Conservation (phyloP, 2,797 vertebrate genomes). For the Sternotherus odoratus region DNA sequence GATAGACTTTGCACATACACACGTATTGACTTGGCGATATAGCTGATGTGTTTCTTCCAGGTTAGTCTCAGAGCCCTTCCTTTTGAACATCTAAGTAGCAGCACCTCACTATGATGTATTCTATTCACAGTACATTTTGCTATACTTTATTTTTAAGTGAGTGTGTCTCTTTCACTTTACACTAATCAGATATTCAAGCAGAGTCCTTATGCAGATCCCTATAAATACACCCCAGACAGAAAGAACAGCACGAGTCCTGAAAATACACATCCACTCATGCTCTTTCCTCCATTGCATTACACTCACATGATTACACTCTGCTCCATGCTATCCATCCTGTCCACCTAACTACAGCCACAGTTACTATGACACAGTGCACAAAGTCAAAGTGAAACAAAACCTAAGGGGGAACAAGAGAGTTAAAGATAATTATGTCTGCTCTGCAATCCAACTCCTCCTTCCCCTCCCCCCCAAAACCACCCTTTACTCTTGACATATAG, state of each 20-base stretch:
- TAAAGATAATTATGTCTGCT: background rate
- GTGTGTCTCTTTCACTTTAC: background rate
- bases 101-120: no score
- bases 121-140: background rate
- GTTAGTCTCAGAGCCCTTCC: background rate
- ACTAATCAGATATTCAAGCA: background rate
- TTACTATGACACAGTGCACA: background rate
- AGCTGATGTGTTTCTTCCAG: background rate
- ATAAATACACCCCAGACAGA: rapidly evolving
- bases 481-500: background rate
- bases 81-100: background rate
- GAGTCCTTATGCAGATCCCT: background rate
- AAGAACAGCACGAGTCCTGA: background rate
- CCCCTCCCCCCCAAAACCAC: no score
- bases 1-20: background rate
- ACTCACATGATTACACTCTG: rapidly evolving
- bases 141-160: background rate
- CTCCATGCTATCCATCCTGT: background rate
- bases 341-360: background rate
- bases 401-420: background rate
- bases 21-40: rapidly evolving
- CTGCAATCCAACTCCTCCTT: background rate
- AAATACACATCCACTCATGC: background rate
- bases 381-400: rapidly evolving
- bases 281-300: background rate